These are phyloP conservation scores for Tyrophagus putrescentiae DNA, from an alignment of 1,140 invertebrate species.

Conservation along the genomic window DNA sequence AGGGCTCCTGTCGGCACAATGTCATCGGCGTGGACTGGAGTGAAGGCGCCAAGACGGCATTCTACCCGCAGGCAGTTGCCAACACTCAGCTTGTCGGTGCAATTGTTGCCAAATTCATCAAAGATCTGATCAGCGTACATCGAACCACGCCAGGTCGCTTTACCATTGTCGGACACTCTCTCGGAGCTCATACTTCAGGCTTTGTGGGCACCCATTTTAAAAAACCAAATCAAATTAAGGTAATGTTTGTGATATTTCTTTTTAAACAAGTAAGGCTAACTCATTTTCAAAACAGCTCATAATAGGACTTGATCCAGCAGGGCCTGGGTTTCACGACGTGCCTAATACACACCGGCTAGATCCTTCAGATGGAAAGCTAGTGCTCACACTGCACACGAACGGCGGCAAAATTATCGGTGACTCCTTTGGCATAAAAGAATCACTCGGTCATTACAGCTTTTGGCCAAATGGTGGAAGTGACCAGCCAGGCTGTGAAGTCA, in stretches of 20 bases:
- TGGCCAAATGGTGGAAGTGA: slow-evolving; percentile 74
- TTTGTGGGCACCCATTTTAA: slow-evolving; percentile 45
- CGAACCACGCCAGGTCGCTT: slow-evolving; percentile 51
- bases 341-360: slow-evolving; percentile 52
- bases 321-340: slow-evolving; percentile 73
- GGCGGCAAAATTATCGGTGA: slow-evolving; percentile 45
- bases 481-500: slow-evolving; percentile 54
- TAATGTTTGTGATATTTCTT: too few species aligned
- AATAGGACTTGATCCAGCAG: slow-evolving; percentile 59
- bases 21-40: slow-evolving; percentile 18
- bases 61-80: neutral
- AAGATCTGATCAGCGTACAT: neutral
- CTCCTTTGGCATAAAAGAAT: slow-evolving; percentile 60
- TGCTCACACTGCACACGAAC: slow-evolving; percentile 64
- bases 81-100: neutral
- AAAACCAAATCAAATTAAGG: slow-evolving; percentile 44
- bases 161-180: slow-evolving; percentile 43
- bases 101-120: neutral
- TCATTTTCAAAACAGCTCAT: too few species aligned
- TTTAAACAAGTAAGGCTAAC: too few species aligned
- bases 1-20: neutral
- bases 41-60: neutral
- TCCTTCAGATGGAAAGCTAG: slow-evolving; percentile 55
- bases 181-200: slow-evolving; percentile 42
- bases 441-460: slow-evolving; percentile 66